Evolutionary conservation across 2,888 invertebrate genomes (phyloP).

Genomic region (Cryptus viduatorius): DNA sequence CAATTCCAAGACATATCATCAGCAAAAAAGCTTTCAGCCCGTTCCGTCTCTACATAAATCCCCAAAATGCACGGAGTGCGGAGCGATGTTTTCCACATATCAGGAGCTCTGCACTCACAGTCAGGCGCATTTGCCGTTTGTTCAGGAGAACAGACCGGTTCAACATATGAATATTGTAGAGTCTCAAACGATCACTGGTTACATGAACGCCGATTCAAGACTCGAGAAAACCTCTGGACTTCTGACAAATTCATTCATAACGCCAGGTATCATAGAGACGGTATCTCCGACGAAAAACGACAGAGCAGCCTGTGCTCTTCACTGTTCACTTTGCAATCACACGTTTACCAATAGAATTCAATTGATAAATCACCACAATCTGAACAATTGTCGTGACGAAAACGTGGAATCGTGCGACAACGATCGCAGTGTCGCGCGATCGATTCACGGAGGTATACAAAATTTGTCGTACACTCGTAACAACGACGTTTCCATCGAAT

Average conservation of each 20-base stretch:
- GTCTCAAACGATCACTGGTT: slow-evolving; percentile 74
- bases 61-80: slow-evolving; percentile 79
- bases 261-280: slow-evolving; percentile 65
- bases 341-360: slow-evolving; percentile 79
- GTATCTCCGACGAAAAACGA: slow-evolving; percentile 62
- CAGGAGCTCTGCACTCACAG: slow-evolving; percentile 80
- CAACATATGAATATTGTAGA: slow-evolving; percentile 82
- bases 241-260: slow-evolving; percentile 36
- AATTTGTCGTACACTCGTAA: slow-evolving; percentile 74
- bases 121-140: slow-evolving; percentile 77
- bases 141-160: slow-evolving; percentile 76
- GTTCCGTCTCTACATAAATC: slow-evolving; percentile 77
- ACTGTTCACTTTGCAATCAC: slow-evolving; percentile 81
- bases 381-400: slow-evolving; percentile 76
- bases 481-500: slow-evolving; percentile 47
- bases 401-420: slow-evolving; percentile 78
- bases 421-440: slow-evolving; percentile 70
- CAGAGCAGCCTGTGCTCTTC: slow-evolving; percentile 79
- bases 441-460: slow-evolving; percentile 73
- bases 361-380: slow-evolving; percentile 79
- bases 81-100: slow-evolving; percentile 77
- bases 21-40: slow-evolving; percentile 77
- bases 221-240: slow-evolving; percentile 46
- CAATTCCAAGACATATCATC: slow-evolving; percentile 77
- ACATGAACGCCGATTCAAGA: slow-evolving; percentile 60